phyloP scores from a whole-genome alignment of 2,888 invertebrate genomes.

The Cryptocephalus primarius region DNA sequence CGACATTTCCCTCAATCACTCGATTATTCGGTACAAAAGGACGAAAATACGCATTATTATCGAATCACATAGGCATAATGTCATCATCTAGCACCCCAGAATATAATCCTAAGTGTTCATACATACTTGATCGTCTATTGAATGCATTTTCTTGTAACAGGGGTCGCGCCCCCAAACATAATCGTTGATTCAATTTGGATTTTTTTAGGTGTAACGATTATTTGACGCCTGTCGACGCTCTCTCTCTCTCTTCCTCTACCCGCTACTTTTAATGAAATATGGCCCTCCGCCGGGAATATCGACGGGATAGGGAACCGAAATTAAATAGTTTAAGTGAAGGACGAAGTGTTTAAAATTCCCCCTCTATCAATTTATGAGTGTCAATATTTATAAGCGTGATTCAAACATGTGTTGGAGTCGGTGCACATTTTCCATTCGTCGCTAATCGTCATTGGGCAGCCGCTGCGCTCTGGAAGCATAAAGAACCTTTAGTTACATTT shows the following conservation, averaged over 20 bases:
- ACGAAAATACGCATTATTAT: conserved; percentile 11
- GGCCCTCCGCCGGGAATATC: conserved; percentile 29
- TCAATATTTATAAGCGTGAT: conserved; percentile 24
- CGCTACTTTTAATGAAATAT: conserved; percentile 37
- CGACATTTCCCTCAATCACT: too few relatives aligned
- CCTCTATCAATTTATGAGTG: conserved; percentile 26
- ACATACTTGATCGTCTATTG: conserved; percentile 38
- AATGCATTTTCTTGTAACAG: conserved; percentile 32
- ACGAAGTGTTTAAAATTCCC: conserved; percentile 25
- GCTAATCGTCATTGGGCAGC: too few relatives aligned
- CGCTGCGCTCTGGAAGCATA: too few relatives aligned
- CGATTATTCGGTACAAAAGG: too few relatives aligned
- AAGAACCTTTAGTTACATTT: too few relatives aligned
- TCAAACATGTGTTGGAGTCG: conserved; percentile 24
- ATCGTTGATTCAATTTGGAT: conserved; percentile 58
- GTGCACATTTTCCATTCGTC: conserved; percentile 1
- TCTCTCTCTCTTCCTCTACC: conserved; percentile 11
- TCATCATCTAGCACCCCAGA: conserved; percentile 26
- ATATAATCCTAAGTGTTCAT: conserved; percentile 36
- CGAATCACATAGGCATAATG: conserved; percentile 29
- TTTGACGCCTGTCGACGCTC: conserved; percentile 32
- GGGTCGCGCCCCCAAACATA: conserved; percentile 44
- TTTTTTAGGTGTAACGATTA: conserved; percentile 42
- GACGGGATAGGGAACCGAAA: conserved; percentile 23
- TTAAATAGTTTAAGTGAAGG: conserved; percentile 35